Evolutionary conservation across 2,888 invertebrate species (phyloP), one percentile per base, ranked within the genome.

Genomic region (Hydrotaea diabolus): DNA sequence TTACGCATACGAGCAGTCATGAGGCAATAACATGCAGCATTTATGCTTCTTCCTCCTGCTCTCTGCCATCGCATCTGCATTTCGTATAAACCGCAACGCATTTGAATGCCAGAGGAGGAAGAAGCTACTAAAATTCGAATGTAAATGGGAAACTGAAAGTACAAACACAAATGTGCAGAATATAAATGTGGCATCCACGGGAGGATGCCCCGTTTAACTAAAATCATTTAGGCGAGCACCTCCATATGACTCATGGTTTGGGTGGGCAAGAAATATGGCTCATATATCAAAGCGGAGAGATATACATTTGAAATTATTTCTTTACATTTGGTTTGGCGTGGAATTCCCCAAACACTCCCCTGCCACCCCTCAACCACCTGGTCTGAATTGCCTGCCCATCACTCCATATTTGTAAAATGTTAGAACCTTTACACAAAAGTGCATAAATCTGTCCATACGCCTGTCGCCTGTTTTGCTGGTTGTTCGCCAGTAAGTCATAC

Each of bases 361-460:
- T 19, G 13, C 9, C 21, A 3, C 11, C 36, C 39, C 43, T 17
- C 11, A 7, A 8, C 23, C 7, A 23, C 57, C n/a, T n/a, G n/a
- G n/a, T n/a, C n/a, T n/a, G n/a, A 57, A 23, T 21, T n/a, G n/a
- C n/a, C n/a, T 21, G 11, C 23, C 11, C n/a, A 19, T 64, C 39
- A 64, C 36, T 64, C 64, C 19, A 19, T 9, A 64, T 66, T 39
- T 66, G 17, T 19, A 66, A 64, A n/a, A 64, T 36, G 9, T 62
- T 64, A 31, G 64, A 64, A 64, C 26, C 23, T 15, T 64, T 2
- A 64, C 43, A 66, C n/a, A 36, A 13, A 21, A 1, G 64, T 9
- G 17, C 36, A 17, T 17, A 17, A 36, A 7, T 43, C 8, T 13
- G 36, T 43, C 9, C 5, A 0, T 36, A 64, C 17, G 17, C 11